These are phyloP conservation scores for Myrmecophaga tridactyla DNA, from an alignment of 2,113 vertebrate species.

Conservation along the genomic window DNA sequence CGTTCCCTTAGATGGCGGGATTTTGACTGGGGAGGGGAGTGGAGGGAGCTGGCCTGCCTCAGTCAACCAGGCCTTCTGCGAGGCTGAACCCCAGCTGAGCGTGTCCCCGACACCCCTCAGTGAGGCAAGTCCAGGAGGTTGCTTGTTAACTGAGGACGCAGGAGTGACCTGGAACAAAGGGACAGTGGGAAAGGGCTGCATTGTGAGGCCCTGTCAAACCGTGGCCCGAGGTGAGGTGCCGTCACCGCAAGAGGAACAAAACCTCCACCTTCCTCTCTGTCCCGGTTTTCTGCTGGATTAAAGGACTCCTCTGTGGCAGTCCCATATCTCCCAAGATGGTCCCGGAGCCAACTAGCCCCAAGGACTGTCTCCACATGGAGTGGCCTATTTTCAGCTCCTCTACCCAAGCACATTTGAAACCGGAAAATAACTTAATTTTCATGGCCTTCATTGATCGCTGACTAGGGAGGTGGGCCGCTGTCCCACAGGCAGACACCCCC, in stretches of 20 bases:
- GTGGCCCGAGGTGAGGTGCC: too few species aligned
- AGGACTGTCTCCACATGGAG: constrained; percentile 51
- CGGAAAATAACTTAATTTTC: constrained; percentile 74
- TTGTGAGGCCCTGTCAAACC: background rate
- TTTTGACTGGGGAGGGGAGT: background rate
- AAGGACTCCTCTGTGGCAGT: constrained; percentile 42
- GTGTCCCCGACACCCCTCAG: background rate
- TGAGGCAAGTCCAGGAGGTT: background rate
- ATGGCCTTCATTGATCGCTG: constrained; percentile 74
- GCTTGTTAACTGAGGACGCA: background rate
- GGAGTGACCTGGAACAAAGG: background rate
- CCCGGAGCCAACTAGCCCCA: background rate
- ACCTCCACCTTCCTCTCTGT: constrained; percentile 39
- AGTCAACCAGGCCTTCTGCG: background rate
- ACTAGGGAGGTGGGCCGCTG: background rate
- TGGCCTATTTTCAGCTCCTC: constrained; percentile 74
- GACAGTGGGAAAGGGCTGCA: background rate
- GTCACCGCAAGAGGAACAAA: constrained; percentile 44
- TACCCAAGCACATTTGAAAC: constrained; percentile 61
- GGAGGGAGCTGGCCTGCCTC: background rate
- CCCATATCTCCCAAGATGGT: background rate
- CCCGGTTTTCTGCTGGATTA: constrained; percentile 26
- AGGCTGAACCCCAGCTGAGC: background rate
- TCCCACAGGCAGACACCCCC: too few species aligned
- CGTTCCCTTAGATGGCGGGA: too few species aligned